Evolutionary conservation across 2,888 invertebrate genomes (phyloP).

Genomic region (Phortica magna): DNA sequence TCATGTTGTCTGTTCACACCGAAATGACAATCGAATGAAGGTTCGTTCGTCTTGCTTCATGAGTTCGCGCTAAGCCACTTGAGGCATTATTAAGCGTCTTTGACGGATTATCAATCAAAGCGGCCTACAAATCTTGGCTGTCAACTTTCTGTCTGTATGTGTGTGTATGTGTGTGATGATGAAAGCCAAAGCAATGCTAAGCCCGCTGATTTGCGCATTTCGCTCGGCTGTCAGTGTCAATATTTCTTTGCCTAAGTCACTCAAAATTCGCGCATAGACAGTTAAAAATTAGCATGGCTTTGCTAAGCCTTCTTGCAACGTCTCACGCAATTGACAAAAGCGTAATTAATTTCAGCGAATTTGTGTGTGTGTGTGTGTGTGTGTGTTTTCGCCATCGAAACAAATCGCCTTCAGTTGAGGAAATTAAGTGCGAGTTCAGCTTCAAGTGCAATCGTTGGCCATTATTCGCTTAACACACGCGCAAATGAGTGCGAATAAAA

Average conservation of each 20-base stretch:
- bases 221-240: neutral
- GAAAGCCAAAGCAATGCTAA: neutral
- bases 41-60: neutral
- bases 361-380: too few species aligned
- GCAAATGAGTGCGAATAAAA: too few species aligned
- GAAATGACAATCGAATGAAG: constrained; percentile 15
- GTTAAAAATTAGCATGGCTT: constrained; percentile 19
- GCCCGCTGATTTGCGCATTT: constrained; percentile 1
- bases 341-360: constrained; percentile 2
- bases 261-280: constrained; percentile 11
- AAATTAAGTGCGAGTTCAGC: neutral
- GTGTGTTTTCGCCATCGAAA: neutral
- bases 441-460: neutral
- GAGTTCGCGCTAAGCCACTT: constrained; percentile 6
- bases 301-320: neutral
- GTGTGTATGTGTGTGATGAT: neutral
- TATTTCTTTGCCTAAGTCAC: constrained; percentile 20
- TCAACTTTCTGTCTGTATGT: neutral
- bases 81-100: constrained; percentile 9
- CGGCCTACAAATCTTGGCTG: neutral
- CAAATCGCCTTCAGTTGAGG: neutral
- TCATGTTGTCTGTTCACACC: neutral
- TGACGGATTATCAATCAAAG: constrained; percentile 18
- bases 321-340: neutral
- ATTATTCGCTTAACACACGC: neutral